Evolutionary conservation across 1,140 invertebrate species (phyloP).

Genomic region (Coenobita brevimanus): DNA sequence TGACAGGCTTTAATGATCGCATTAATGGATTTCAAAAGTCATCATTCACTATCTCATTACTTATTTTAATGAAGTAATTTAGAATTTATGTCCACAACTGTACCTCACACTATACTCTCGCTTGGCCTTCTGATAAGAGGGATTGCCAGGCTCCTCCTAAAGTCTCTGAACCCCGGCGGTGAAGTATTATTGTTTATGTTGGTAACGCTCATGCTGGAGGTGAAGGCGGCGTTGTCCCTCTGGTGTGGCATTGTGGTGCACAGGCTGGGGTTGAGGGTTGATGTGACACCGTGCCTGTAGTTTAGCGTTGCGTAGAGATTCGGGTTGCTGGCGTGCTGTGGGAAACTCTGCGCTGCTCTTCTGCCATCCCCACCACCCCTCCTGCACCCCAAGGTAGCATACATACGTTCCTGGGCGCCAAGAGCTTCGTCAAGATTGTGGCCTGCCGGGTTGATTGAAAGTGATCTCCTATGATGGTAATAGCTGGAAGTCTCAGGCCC

Average conservation of each 20-base stretch:
- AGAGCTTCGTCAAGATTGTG: background rate
- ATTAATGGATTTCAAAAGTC: too few relatives aligned
- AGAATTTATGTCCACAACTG: too few relatives aligned
- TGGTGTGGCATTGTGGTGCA: constrained; percentile 32
- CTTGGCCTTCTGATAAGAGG: constrained; percentile 39
- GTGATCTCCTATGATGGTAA: constrained; percentile 7
- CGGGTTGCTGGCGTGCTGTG: constrained; percentile 38
- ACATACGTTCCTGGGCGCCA: background rate
- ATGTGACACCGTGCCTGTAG: constrained; percentile 26
- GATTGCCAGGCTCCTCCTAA: constrained; percentile 25
- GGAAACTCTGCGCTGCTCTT: background rate
- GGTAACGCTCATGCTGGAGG: constrained; percentile 28
- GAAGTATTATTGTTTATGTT: constrained; percentile 19
- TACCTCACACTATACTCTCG: constrained; percentile 37
- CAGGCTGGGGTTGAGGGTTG: constrained; percentile 21
- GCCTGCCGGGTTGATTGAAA: constrained; percentile 2
- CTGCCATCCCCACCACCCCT: background rate
- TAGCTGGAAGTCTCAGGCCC: too few relatives aligned
- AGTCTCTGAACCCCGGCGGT: constrained; percentile 35
- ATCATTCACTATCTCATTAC: too few relatives aligned
- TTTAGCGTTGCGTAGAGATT: constrained; percentile 39
- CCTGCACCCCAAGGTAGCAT: background rate
- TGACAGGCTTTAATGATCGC: too few relatives aligned
- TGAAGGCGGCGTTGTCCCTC: constrained; percentile 4
- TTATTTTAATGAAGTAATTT: too few relatives aligned